Conservation (phyloP, 2,888 invertebrate genomes). For the Tortricodes alternella region DNA sequence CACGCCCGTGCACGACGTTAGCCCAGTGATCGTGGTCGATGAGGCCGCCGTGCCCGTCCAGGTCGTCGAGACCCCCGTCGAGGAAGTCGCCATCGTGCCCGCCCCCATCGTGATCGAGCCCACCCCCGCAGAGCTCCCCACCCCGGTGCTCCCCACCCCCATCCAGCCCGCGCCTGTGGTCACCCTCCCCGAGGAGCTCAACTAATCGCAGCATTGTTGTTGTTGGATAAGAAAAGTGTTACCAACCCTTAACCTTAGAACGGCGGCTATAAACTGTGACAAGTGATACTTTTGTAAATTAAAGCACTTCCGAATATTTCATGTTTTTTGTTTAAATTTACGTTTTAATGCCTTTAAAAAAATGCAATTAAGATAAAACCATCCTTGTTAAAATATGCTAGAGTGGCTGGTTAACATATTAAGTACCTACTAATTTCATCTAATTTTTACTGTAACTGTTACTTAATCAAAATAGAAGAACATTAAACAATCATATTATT, state of each 20-base stretch:
- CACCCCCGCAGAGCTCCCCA: slow-evolving; percentile 12
- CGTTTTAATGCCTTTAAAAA: not conserved
- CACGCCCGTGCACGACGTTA: not conserved
- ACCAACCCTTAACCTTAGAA: slow-evolving; percentile 4
- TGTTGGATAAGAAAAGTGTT: not conserved
- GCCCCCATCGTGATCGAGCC: slow-evolving; percentile 19
- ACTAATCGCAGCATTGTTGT: slow-evolving; percentile 5
- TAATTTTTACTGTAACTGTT: no score
- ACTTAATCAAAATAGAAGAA: no score
- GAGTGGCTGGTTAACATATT: no score
- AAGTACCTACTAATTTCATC: no score
- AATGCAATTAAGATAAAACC: no score
- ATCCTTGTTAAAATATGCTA: no score
- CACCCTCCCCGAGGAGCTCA: slow-evolving; percentile 13
- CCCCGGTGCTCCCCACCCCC: slow-evolving; percentile 8
- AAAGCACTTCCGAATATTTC: not conserved
- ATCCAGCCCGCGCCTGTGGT: slow-evolving; percentile 13
- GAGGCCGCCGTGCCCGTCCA: slow-evolving; percentile 29
- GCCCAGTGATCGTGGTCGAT: slow-evolving; percentile 34
- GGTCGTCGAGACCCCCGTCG: slow-evolving; percentile 28
- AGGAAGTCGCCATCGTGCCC: slow-evolving; percentile 24
- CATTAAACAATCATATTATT: no score
- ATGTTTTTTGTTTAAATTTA: not conserved
- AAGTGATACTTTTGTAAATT: slow-evolving; percentile 6
- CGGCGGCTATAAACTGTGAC: slow-evolving; percentile 17